Evolutionary conservation across 2,888 invertebrate species (phyloP), one percentile per base, ranked within the genome.

Genomic region (Hofmannophila pseudospretella): DNA sequence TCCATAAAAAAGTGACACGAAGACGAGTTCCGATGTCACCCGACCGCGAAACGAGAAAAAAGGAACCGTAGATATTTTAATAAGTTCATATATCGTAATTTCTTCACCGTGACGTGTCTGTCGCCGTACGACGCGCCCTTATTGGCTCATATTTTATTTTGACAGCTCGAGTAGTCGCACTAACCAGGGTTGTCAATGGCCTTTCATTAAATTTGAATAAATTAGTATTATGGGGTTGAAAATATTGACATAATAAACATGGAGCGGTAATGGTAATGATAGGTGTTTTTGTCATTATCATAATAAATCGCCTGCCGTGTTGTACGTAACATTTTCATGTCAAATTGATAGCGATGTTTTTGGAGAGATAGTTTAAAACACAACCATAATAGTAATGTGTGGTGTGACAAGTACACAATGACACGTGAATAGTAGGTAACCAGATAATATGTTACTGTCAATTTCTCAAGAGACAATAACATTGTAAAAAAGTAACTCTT

Each of bases 111-210:
- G 84, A 85, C 84, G 70, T 69, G 68, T 64, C 79, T 81, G 82
- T 80, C 84, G 61, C 47, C 80, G 69, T 54, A 42, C 60, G 65
- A 52, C 68, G 64, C 62, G 58, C 62, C 69, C 75, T 76, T 80
- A 82, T 82, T 81, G 81, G 72, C 68, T 80, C 82, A 81, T 85
- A 84, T 82, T 69, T 85, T 84, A 84, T 79, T 80, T 79, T 84
- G 80, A 78, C 79, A 77, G 73, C 54, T 67, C 57, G 58, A 49
- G 56, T 61, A 66, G 64, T 68, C 67, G 12, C 26, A 54, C 53
- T 62, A 56, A 59, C 54, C 49, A 69, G 70, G 71, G 65, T 47
- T 71, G 67, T 55, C 68, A 54, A 51, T 40, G 43, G 42, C 28
- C 40, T 33, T 23, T 32, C 13, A 37, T 36, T 41, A 34, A 29